Base-by-base conservation (phyloP, 2,888 invertebrate species). In the Drosophila gaucha region DNA sequence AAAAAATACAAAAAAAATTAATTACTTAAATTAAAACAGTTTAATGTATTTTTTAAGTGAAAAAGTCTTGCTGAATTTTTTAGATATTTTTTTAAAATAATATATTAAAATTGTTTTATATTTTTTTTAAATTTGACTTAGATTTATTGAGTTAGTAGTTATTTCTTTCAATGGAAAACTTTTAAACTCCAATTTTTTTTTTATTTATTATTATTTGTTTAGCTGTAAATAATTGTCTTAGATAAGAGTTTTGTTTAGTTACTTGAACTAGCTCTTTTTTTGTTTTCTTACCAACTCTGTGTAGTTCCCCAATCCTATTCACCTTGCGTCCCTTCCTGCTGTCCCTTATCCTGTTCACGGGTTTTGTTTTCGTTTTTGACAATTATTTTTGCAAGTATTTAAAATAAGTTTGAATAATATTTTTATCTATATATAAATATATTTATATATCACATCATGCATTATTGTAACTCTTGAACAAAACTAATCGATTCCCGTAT, bases 361-460 rank as follows among this genome's bases (percentile, higher is more conserved):
- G n/a, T 6, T 20, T 20, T 6, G 6, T 12, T 38, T 16, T 6
- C 10, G 1, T 41, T 14, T 9, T 18, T 20, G 20, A 6, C 10
- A 12, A 43, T 12, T 16, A 12, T 1, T 43, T 28, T 6, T 9
- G 12, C n/a, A n/a, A n/a, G n/a, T 28, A n/a, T 12, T 38, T 30
- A 28, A 35, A 30, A 41, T 16, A 41, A 41, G 14, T 57, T 38
- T n/a, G 22, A 44, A 36, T 43, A 38, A 55, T 30, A 50, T 55
- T 52, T 33, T 46, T 55, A 35, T n/a, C 3, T 14, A 1, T 33
- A 5, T 33, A 33, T 33, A 36, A 24, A 50, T 41, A 20, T 20
- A 36, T 39, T 26, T 50, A 43, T 33, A 28, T 51, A 30, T 58
- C 77, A 72, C 73, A 35, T 72, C 58, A 77, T 54, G 44, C 71